phyloP scores from a whole-genome alignment of 2,888 invertebrate species.

The Noctuana brunneofusca region DNA sequence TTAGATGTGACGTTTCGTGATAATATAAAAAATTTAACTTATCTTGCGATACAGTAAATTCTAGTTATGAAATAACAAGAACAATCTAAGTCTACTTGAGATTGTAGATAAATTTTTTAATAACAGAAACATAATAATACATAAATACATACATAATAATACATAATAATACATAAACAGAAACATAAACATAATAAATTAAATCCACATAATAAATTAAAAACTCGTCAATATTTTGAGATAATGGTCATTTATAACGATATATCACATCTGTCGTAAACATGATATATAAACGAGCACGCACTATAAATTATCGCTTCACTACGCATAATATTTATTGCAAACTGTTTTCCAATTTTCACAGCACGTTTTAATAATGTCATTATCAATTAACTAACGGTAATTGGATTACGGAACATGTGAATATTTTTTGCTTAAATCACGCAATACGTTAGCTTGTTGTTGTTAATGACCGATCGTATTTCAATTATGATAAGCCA shows the following conservation, averaged over 20 bases:
- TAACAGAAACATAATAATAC: no score
- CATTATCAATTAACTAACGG: slow-evolving; percentile 34
- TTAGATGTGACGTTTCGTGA: slow-evolving; percentile 15
- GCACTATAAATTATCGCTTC: slow-evolving; percentile 15
- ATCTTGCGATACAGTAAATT: no score
- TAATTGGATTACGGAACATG: slow-evolving; percentile 28
- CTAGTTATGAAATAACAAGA: no score
- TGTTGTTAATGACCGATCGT: neutral
- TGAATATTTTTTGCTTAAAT: slow-evolving; percentile 16
- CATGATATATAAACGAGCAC: slow-evolving; percentile 7
- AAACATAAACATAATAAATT: no score
- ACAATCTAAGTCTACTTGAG: no score
- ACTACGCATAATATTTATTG: slow-evolving; percentile 27
- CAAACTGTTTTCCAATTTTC: slow-evolving; percentile 31
- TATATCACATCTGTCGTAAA: slow-evolving; percentile 18
- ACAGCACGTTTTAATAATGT: slow-evolving; percentile 33
- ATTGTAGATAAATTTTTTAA: no score
- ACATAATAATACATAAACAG: no score
- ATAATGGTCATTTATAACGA: slow-evolving; percentile 8
- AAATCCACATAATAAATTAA: neutral
- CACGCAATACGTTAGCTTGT: neutral
- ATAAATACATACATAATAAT: no score
- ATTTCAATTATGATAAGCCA: slow-evolving; percentile 12
- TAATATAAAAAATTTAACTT: no score
- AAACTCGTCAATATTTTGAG: slow-evolving; percentile 1